Conservation (phyloP, 2,888 invertebrate species). For the Teinopalpus imperialis region DNA sequence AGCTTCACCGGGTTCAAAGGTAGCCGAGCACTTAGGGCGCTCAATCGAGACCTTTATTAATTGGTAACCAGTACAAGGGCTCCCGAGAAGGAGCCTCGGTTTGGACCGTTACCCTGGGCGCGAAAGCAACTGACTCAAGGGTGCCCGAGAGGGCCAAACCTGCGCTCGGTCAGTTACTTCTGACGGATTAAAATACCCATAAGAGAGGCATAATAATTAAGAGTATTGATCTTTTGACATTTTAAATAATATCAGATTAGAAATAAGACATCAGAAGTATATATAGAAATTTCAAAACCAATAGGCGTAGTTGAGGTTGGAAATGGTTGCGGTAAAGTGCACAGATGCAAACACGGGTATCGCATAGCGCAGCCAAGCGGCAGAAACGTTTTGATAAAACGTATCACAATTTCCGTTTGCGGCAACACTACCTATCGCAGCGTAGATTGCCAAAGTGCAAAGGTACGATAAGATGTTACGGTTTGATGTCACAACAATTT, state of each 20-base stretch:
- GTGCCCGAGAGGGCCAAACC: too few species aligned
- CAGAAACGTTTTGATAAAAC: constrained; percentile 65
- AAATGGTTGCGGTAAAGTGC: constrained; percentile 27
- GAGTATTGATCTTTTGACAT: too few species aligned
- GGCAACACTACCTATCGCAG: constrained; percentile 33
- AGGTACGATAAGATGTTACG: constrained; percentile 13
- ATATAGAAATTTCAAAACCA: constrained; percentile 19
- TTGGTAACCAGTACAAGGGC: too few species aligned
- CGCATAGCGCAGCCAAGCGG: constrained; percentile 6
- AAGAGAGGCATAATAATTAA: too few species aligned
- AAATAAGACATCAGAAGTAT: background rate
- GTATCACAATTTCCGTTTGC: constrained; percentile 61
- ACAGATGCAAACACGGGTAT: constrained; percentile 26
- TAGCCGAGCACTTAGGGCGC: too few species aligned
- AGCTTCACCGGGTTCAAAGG: too few species aligned
- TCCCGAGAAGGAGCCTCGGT: too few species aligned
- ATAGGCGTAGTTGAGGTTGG: constrained; percentile 21
- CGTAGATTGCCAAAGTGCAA: constrained; percentile 39
- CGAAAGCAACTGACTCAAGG: too few species aligned
- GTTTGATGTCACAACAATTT: background rate
- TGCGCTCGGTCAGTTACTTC: too few species aligned
- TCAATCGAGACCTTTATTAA: too few species aligned
- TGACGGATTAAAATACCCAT: too few species aligned
- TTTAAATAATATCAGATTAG: background rate
- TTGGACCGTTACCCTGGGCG: too few species aligned